Conservation (phyloP, 2,113 vertebrate species). For the Odocoileus virginianus region DNA sequence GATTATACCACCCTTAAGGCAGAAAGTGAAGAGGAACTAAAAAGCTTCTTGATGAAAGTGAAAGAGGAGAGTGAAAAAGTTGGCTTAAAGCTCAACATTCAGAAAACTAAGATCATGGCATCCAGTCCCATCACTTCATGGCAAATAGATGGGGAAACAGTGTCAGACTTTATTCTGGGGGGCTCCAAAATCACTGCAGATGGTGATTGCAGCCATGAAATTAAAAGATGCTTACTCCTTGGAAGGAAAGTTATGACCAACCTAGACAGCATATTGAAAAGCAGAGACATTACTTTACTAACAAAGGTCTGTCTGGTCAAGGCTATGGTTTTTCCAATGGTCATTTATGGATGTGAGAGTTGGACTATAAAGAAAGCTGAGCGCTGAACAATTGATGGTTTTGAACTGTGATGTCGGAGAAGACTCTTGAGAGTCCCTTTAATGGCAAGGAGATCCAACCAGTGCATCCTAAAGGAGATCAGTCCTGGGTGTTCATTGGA, state of each 20-base stretch:
- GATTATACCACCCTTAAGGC: too few relatives aligned
- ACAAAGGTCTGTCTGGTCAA: rapidly evolving
- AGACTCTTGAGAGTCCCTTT: neutral
- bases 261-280: neutral
- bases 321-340: neutral
- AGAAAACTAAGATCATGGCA: neutral
- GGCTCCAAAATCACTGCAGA: neutral
- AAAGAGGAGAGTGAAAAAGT: neutral
- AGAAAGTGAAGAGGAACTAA: too few relatives aligned
- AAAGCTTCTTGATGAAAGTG: neutral
- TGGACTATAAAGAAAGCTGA: neutral
- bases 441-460: neutral
- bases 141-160: neutral
- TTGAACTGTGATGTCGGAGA: neutral
- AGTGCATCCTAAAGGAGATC: neutral
- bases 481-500: neutral
- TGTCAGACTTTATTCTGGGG: rapidly evolving
- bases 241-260: neutral
- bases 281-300: neutral
- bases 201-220: neutral
- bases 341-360: neutral
- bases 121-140: neutral
- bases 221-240: neutral
- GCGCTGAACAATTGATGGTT: neutral
- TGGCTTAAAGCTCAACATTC: neutral